A percentile compares a stretch with the other conserved stretches of the same genome.
Conservation (phyloP, 2,113 vertebrate species). For the Aspiorhynchus laticeps region DNA sequence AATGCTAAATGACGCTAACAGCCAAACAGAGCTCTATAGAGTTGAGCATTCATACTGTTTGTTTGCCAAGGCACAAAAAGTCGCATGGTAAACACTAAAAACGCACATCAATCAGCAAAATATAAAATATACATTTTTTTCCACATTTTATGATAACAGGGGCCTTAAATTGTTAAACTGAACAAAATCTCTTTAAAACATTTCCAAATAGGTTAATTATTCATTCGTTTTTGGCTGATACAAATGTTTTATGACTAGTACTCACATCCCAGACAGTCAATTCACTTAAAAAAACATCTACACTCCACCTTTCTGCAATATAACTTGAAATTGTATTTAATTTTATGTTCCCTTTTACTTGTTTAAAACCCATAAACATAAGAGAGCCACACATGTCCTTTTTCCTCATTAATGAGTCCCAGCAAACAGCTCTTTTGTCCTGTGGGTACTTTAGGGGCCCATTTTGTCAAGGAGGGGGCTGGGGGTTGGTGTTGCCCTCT, state of each 20-base stretch:
- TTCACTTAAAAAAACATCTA: constrained; percentile 33
- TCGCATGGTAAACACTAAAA: neutral
- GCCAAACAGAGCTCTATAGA: constrained; percentile 27
- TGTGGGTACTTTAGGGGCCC: constrained; percentile 46
- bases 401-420: constrained; percentile 56
- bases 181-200: neutral
- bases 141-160: neutral
- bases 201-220: neutral
- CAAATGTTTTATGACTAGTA: constrained; percentile 19
- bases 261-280: constrained; percentile 23
- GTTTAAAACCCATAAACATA: constrained; percentile 53
- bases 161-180: neutral
- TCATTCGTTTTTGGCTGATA: constrained; percentile 17
- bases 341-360: constrained; percentile 44
- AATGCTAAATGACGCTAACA: constrained; percentile 26
- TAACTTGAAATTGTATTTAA: constrained; percentile 41
- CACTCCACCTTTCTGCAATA: constrained; percentile 50
- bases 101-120: neutral
- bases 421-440: constrained; percentile 70
- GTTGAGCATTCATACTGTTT: neutral
- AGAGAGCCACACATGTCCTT: constrained; percentile 56
- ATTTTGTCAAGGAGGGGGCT: neutral
- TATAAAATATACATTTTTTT: neutral
- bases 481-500: neutral
- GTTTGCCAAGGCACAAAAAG: constrained; percentile 25